Evolutionary conservation across 2,888 invertebrate genomes (phyloP).

Genomic region (Chesias legatella): DNA sequence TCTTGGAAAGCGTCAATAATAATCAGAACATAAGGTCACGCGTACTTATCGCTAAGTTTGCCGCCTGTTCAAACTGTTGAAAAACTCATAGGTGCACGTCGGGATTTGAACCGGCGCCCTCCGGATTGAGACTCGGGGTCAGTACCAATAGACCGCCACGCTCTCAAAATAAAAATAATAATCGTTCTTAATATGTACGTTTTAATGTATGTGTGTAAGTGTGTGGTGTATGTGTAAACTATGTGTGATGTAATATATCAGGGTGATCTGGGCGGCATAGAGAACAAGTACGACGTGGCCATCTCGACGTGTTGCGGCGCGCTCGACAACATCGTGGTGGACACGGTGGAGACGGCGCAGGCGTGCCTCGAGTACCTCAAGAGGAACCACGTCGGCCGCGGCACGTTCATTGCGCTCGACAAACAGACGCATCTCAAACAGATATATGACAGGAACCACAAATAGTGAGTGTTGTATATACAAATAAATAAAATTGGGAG

Average conservation of each 20-base stretch:
- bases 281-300: conserved; percentile 95
- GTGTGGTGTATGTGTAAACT: no score
- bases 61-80: no score
- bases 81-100: no score
- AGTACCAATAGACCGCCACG: no score
- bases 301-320: conserved; percentile 96
- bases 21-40: no score
- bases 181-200: neutral
- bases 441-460: conserved; percentile 30
- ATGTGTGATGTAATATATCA: conserved; percentile 45
- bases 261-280: conserved; percentile 98
- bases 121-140: no score
- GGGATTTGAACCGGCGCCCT: no score
- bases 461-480: conserved; percentile 44
- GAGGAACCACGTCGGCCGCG: conserved; percentile 87
- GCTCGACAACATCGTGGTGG: conserved; percentile 95
- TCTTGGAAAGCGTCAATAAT: no score
- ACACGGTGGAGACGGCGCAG: conserved; percentile 91
- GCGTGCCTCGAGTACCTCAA: conserved; percentile 91
- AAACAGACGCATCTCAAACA: conserved; percentile 84
- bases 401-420: conserved; percentile 94
- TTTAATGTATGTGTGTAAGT: neutral
- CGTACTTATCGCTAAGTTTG: no score
- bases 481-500: no score
- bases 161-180: no score